Evolutionary conservation across 2,113 vertebrate genomes (phyloP).

Genomic region (Cervus canadensis): DNA sequence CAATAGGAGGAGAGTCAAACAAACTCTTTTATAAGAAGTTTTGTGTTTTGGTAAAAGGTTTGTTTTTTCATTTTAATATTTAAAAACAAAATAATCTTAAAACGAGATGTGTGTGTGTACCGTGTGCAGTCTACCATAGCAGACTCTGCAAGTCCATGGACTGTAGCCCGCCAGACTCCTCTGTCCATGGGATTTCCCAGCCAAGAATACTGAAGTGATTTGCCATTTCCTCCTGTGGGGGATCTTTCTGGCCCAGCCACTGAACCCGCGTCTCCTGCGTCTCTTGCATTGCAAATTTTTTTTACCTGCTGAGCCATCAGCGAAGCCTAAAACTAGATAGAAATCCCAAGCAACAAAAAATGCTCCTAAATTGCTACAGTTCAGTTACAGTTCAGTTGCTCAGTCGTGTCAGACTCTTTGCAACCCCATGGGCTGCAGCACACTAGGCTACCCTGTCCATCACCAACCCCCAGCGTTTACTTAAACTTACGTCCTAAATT

Average conservation of each 20-base stretch:
- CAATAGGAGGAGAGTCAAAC: neutral
- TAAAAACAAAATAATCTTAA: neutral
- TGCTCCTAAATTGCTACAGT: neutral
- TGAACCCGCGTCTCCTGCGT: neutral
- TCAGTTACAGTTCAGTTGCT: neutral
- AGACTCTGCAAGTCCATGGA: neutral
- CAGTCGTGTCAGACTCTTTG: neutral
- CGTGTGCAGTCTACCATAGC: neutral
- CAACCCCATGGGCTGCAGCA: neutral
- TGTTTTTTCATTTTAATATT: neutral
- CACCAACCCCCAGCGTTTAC: neutral
- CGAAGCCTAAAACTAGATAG: neutral
- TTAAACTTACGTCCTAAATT: neutral
- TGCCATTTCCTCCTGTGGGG: neutral
- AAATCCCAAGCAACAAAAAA: neutral
- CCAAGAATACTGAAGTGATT: neutral
- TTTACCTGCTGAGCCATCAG: neutral
- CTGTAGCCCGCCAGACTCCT: neutral
- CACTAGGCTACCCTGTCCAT: neutral
- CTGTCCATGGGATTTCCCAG: neutral
- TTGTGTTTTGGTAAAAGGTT: neutral
- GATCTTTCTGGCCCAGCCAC: neutral
- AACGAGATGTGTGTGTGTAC: neutral
- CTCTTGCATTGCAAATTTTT: neutral
- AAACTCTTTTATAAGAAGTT: neutral